Conservation (phyloP, 1,140 invertebrate genomes). For the Sycobia sp. region DNA sequence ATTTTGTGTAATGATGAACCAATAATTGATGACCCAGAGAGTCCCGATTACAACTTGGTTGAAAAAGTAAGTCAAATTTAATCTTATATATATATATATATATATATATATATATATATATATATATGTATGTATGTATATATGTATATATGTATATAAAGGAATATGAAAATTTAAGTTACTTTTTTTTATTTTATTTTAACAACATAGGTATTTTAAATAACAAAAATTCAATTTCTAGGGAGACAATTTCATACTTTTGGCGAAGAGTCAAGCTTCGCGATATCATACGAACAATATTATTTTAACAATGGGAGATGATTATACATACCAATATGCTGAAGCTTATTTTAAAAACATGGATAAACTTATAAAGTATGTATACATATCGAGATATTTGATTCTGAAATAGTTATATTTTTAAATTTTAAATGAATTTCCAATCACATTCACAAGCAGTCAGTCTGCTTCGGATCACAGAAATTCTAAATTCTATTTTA, state of each 20-base stretch:
- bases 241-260: slow-evolving; percentile 39
- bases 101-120: too few relatives aligned
- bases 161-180: too few relatives aligned
- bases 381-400: too few relatives aligned
- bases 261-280: slow-evolving; percentile 54
- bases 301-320: slow-evolving; percentile 89
- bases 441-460: too few relatives aligned
- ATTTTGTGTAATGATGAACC: slow-evolving; percentile 81
- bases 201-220: neutral
- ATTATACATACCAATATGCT: slow-evolving; percentile 88
- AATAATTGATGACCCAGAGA: slow-evolving; percentile 73
- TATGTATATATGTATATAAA: too few relatives aligned
- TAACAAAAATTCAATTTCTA: slow-evolving; percentile 28
- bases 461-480: too few relatives aligned
- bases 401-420: too few relatives aligned
- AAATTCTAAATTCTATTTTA: too few relatives aligned
- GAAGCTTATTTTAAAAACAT: slow-evolving; percentile 83
- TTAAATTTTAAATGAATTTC: too few relatives aligned
- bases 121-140: too few relatives aligned
- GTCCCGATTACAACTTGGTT: slow-evolving; percentile 75
- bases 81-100: too few relatives aligned
- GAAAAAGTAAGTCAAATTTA: slow-evolving; percentile 61
- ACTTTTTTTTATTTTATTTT: neutral
- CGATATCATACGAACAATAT: slow-evolving; percentile 73
- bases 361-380: slow-evolving; percentile 84